phyloP scores from a whole-genome alignment of 2,113 vertebrate species.

The Sceloporus undulatus region DNA sequence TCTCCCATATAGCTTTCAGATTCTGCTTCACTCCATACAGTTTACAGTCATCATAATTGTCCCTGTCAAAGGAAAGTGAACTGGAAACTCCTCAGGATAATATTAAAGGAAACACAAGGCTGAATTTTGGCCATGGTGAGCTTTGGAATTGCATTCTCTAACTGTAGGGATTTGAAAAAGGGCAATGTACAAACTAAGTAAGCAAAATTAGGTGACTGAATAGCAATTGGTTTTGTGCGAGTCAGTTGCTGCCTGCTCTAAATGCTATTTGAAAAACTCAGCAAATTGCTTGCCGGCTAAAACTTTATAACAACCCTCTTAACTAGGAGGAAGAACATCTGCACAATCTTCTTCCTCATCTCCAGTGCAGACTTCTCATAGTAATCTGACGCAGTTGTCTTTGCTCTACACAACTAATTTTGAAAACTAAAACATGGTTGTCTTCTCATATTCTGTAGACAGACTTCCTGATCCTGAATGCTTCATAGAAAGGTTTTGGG shows the following conservation, averaged over 20 bases:
- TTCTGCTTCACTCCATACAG: neutral
- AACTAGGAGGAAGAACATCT: neutral
- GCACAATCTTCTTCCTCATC: neutral
- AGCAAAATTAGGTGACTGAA: neutral
- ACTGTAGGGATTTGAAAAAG: conserved; percentile 7
- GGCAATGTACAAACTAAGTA: neutral
- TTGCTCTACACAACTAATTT: neutral
- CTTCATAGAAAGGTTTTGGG: neutral
- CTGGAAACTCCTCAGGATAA: neutral
- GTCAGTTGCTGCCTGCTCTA: neutral
- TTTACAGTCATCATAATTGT: neutral
- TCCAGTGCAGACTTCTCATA: neutral
- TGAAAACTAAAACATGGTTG: neutral
- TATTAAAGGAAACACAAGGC: neutral
- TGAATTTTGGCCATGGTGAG: neutral
- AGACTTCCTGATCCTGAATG: neutral
- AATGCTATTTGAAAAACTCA: neutral
- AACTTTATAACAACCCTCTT: neutral
- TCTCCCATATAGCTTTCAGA: neutral
- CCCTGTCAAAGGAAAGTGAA: neutral
- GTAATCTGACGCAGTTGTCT: no score
- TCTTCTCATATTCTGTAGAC: neutral
- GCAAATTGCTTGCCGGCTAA: neutral
- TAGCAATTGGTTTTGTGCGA: neutral
- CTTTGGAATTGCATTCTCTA: neutral